Evolutionary conservation across 2,113 vertebrate species (phyloP), one percentile per base, ranked within the genome.

Genomic region (Syrmaticus mikado): DNA sequence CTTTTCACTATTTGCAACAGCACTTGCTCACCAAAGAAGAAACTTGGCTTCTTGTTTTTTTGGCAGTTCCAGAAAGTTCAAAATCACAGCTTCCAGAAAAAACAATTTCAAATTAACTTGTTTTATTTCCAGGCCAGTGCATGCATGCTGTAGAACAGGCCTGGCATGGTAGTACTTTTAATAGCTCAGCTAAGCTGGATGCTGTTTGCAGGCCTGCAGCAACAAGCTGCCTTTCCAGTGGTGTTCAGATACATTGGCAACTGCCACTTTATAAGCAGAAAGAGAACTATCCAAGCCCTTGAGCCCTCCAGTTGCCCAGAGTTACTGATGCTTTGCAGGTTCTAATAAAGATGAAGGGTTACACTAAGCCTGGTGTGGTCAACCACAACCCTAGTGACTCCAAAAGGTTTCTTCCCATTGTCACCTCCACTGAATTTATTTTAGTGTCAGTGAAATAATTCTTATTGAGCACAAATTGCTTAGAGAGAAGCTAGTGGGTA

Each of bases 221-320:
- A 93, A n/a, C 60, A 89, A 82, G 84, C 67, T 87, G 53, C 43
- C 58, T 93, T 66, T 82, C 45, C 38, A 58, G 72, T 89, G 78
- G 74, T 94, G 78, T 50, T 89, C 55, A 38, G 94, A 85, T 77
- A 74, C 91, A 86, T 89, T 92, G 52, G 87, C 71, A 94, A 95
- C 87, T 74, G 62, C 22, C 78, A 82, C 68, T 96, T 89, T 40
- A 85, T 28, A 77, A 60, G 88, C 38, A 92, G 76, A 74, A 36
- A 55, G 61, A 55, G 21, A 94, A 81, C 45, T 85, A 21, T 6
- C 15, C 58, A 81, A 84, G n/a, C 78, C 43, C 58, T 34, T 55
- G 55, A 91, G 60, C 67, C 30, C 58, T 67, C 60, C 38, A 1
- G 5, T 55, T 91, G 58, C 84, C 71, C 62, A 66, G 46, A 76